These are phyloP conservation scores for Bombylius major DNA, from an alignment of 2,888 invertebrate genomes.

Conservation along the genomic window DNA sequence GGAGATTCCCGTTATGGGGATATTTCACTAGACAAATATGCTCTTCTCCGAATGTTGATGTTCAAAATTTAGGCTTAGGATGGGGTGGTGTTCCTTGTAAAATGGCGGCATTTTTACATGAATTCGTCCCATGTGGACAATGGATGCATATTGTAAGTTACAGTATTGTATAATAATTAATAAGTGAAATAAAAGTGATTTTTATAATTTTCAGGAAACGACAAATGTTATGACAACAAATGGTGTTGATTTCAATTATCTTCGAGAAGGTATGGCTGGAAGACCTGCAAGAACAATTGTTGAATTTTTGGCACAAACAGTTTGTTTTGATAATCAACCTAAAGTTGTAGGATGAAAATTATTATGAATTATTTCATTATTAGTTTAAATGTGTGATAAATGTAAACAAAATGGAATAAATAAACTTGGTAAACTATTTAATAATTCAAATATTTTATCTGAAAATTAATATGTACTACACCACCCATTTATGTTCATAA, in stretches of 20 bases:
- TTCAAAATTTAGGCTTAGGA: conserved; percentile 42
- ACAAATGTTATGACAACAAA: conserved; percentile 60
- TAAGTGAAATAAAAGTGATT: neutral
- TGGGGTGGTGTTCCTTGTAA: conserved; percentile 50
- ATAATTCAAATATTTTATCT: no score
- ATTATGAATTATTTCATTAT: no score
- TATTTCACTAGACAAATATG: conserved; percentile 52
- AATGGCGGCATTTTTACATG: conserved; percentile 64
- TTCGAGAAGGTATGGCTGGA: conserved; percentile 57
- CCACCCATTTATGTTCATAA: no score
- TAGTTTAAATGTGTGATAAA: no score
- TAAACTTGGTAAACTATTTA: no score
- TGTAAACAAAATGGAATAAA: no score
- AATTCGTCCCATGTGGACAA: conserved; percentile 53
- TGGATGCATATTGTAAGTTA: conserved; percentile 60
- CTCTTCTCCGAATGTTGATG: conserved; percentile 37
- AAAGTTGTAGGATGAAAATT: neutral
- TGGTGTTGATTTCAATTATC: conserved; percentile 47
- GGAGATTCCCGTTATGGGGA: conserved; percentile 73
- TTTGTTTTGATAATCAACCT: conserved; percentile 25
- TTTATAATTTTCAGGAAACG: conserved; percentile 39
- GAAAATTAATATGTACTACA: no score
- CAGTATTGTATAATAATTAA: neutral
- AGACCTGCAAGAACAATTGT: conserved; percentile 65
- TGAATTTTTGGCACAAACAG: conserved; percentile 50